Conservation (phyloP, 2,797 vertebrate species). For the Artibeus lituratus region DNA sequence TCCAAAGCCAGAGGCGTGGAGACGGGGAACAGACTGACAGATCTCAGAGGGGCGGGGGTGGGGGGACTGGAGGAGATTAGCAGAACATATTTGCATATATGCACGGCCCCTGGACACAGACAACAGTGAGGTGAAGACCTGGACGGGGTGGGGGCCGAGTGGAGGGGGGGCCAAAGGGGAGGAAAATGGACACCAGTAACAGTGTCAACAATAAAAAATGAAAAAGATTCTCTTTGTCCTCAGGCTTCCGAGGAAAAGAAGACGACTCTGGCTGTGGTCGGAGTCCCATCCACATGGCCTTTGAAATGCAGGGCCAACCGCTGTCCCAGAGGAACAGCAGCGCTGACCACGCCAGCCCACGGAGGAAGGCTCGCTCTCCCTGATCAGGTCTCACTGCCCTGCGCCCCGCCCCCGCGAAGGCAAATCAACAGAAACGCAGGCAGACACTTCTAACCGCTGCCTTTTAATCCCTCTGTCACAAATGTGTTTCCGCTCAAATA, state of each 20-base stretch:
- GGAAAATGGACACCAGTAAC: not conserved
- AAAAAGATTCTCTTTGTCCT: conserved; percentile 44
- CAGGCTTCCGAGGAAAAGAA: not conserved
- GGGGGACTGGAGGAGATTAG: not conserved
- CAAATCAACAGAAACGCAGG: not conserved
- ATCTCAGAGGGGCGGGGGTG: not conserved
- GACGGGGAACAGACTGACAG: not conserved
- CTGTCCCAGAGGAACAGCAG: not conserved
- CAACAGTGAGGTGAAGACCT: too few relatives aligned
- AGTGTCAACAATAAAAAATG: not conserved
- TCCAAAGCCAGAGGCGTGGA: not conserved
- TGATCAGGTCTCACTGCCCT: too few relatives aligned
- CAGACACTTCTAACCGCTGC: not conserved
- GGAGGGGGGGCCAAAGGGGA: not conserved
- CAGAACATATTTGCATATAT: not conserved
- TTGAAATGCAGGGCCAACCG: not conserved
- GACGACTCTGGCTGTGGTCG: not conserved
- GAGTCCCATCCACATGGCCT: not conserved
- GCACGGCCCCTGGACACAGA: too few relatives aligned
- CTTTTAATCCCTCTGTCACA: not conserved
- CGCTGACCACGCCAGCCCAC: not conserved
- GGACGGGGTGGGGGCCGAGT: too few relatives aligned
- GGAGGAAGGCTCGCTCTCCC: not conserved
- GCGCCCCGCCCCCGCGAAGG: not conserved
- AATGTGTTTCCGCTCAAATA: conserved; percentile 3